These are phyloP conservation scores for Rhinopomastus cyanomelas DNA, from an alignment of 2,113 vertebrate genomes.

Conservation along the genomic window DNA sequence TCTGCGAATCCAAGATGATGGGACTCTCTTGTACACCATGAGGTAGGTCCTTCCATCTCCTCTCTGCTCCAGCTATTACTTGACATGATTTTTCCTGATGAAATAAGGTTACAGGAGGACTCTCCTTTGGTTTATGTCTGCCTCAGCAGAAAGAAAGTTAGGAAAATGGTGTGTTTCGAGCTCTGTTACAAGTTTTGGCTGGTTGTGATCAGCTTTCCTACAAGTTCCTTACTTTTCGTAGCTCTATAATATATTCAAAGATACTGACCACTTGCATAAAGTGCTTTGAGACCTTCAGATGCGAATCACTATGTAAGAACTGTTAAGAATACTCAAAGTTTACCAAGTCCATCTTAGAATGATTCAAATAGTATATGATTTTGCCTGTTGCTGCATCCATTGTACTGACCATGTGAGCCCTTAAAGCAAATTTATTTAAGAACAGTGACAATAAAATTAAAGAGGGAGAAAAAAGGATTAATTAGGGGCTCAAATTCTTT, in stretches of 20 bases:
- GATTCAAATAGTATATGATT: background rate
- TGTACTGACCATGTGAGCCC: background rate
- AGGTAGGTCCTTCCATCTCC: constrained; percentile 74
- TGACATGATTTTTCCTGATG: background rate
- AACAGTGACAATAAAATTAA: background rate
- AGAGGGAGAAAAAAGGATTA: background rate
- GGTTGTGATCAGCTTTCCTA: background rate
- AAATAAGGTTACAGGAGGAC: background rate
- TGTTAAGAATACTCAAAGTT: background rate
- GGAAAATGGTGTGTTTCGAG: background rate
- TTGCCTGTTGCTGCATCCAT: background rate
- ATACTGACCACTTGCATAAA: background rate
- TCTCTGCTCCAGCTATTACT: background rate
- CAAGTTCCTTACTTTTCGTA: background rate
- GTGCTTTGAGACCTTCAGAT: background rate
- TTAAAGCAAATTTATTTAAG: background rate
- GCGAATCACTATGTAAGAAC: background rate
- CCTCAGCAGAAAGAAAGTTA: background rate
- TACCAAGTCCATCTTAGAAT: background rate
- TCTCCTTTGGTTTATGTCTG: background rate
- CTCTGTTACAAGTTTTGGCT: background rate
- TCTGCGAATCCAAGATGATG: constrained; percentile 94
- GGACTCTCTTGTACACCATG: constrained; percentile 96
- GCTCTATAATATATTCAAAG: background rate
- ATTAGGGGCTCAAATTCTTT: background rate